Evolutionary conservation across 2,113 vertebrate species (phyloP).

Genomic region (cattle (Bos taurus)): ARS-UCD2.0 NC_037329.1:118899001-118899500

Average conservation of each 20-base stretch:
- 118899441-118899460: slow-evolving; percentile 22
- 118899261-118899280: slow-evolving; percentile 96
- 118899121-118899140: background rate
- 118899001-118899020: background rate
- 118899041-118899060: background rate
- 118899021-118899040: background rate
- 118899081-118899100: background rate
- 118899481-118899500: background rate
- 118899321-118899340: slow-evolving; percentile 99
- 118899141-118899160: background rate
- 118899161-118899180: background rate
- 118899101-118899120: background rate
- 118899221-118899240: slow-evolving; percentile 95
- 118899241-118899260: slow-evolving; percentile 93
- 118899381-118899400: slow-evolving; percentile 92
- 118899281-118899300: slow-evolving; percentile 98
- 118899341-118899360: slow-evolving; percentile 97
- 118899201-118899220: slow-evolving; percentile 90
- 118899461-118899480: background rate
- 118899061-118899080: background rate
- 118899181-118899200: background rate
- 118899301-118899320: slow-evolving; percentile 97
- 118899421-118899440: slow-evolving; percentile 54
- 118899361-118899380: slow-evolving; percentile 97
- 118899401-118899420: slow-evolving; percentile 94